Evolutionary conservation across 2,113 vertebrate species (phyloP).

Genomic region (Thomomys bottae): DNA sequence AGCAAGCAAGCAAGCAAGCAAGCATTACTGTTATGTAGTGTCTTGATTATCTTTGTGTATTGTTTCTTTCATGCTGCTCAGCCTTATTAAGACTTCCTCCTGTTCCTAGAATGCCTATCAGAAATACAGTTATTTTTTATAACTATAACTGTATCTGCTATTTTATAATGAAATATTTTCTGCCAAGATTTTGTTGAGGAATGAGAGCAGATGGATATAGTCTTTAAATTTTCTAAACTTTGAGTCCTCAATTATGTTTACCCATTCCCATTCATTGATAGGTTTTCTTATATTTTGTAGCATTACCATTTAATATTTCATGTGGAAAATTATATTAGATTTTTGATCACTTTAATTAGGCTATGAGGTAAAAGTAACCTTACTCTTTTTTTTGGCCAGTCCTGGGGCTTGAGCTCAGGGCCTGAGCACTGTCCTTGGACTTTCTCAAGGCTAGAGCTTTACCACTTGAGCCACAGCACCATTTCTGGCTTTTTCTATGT

Average conservation of each 20-base stretch:
- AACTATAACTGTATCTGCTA: neutral
- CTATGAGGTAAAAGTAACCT: conserved; percentile 2
- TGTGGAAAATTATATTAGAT: neutral
- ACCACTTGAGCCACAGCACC: no score
- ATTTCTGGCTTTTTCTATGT: no score
- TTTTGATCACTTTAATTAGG: conserved; percentile 13
- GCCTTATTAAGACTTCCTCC: no score
- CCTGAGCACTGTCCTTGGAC: no score
- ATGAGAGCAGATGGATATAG: neutral
- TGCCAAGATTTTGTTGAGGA: neutral
- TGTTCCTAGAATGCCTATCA: neutral
- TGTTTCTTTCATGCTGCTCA: no score
- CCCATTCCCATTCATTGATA: neutral
- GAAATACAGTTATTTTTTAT: conserved; percentile 40
- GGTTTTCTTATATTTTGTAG: conserved; percentile 33
- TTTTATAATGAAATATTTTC: neutral
- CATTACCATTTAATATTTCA: conserved; percentile 4
- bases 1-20: no score
- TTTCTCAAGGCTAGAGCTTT: no score
- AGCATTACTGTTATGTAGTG: no score
- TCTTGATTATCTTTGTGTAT: no score
- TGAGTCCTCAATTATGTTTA: conserved; percentile 29
- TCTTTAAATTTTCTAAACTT: neutral
- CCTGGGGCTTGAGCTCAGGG: no score
- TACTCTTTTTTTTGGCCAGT: no score